Evolutionary conservation across 2,888 invertebrate species (phyloP), one percentile per base, ranked within the genome.

Genomic region (Pomacea canaliculata): DNA sequence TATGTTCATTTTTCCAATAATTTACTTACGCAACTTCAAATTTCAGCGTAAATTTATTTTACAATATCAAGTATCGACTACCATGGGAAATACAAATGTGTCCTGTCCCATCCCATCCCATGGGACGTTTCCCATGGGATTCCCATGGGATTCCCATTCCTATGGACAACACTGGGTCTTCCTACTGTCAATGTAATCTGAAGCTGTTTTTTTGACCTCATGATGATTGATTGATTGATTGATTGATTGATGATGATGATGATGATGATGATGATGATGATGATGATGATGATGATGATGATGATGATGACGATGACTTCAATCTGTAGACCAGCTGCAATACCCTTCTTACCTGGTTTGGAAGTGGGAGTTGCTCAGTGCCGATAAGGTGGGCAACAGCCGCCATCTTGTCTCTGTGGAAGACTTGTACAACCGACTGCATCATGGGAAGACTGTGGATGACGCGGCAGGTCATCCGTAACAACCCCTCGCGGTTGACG

Each of bases 351-450:
- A 74, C 78, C 73, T 77, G 78, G 12, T 73, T 59, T 7, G 85
- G 83, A 65, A 84, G 81, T n/a, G 92, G 92, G 59, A 92, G 83
- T 56, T 90, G 90, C 78, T 92, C 92, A 0, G 91, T 88, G 7
- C 92, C 91, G 71, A 92, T 87, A 59, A 92, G 85, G 82, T 92
- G 92, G 56, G 91, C 89, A 79, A 92, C 91, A n/a, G 91, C 89
- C 37, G 90, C 85, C 83, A 92, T 88, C 73, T 89, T 85, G 82
- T 91, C 90, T 46, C 84, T 86, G 78, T 85, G 87, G 82, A 86
- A 91, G 37, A 92, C 90, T 73, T 92, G 90, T 16, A 92, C 89
- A 77, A 91, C 90, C 19, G 92, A 92, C 83, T 92, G 90, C 76
- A 91, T 83, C 79, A 92, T 83, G 1, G 90, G 88, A 7, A 92